phyloP scores from a whole-genome alignment of 2,888 invertebrate species.

The Ptilodon capucinus region DNA sequence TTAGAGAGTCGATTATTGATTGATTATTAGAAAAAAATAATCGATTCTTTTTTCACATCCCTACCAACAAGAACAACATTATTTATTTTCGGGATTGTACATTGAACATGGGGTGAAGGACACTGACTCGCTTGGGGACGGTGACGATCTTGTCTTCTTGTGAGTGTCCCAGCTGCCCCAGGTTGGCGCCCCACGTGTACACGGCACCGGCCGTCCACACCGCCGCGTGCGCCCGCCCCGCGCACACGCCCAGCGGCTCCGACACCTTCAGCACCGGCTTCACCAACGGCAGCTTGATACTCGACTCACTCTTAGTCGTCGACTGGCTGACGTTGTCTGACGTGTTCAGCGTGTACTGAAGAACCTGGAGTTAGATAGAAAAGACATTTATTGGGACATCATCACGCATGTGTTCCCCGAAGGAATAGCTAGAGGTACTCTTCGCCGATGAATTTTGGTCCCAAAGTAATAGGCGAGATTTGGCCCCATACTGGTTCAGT shows the following conservation, averaged over 20 bases:
- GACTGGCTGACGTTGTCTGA: constrained; percentile 61
- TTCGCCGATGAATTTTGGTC: too few relatives aligned
- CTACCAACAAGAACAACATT: too few relatives aligned
- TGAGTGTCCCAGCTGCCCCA: constrained; percentile 90
- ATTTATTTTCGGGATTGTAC: too few relatives aligned
- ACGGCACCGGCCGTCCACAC: constrained; percentile 84
- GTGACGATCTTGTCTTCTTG: constrained; percentile 70
- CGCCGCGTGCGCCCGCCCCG: constrained; percentile 88
- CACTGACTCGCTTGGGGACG: constrained; percentile 73
- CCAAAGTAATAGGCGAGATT: too few relatives aligned
- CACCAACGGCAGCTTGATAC: constrained; percentile 54
- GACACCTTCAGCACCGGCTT: constrained; percentile 65
- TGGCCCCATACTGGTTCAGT: too few relatives aligned
- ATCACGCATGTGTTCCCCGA: too few relatives aligned
- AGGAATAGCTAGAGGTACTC: too few relatives aligned
- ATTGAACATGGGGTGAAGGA: too few relatives aligned
- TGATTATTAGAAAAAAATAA: too few relatives aligned
- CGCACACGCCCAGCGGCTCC: constrained; percentile 80
- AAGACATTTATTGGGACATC: neutral
- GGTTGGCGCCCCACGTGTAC: constrained; percentile 92
- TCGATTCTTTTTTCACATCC: too few relatives aligned
- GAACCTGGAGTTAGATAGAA: neutral
- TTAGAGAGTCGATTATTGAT: too few relatives aligned
- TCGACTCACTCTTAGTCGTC: constrained; percentile 56
- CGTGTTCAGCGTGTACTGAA: constrained; percentile 65